phyloP scores from a whole-genome alignment of 2,888 invertebrate species.

The Acronicta leporina region DNA sequence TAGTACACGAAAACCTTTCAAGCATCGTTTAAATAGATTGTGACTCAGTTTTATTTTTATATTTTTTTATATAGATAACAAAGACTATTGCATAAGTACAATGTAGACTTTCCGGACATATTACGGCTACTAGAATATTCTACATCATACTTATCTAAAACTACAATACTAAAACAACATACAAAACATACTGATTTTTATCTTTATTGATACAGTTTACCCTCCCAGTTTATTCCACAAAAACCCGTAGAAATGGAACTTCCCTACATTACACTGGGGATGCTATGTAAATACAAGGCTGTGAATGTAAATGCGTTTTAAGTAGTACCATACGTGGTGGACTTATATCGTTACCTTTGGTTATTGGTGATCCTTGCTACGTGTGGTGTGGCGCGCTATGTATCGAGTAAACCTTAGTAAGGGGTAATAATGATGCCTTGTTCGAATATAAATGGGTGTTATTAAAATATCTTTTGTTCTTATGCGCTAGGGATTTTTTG shows the following conservation, averaged over 20 bases:
- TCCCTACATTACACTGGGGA: slow-evolving; percentile 76
- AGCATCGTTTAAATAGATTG: too few relatives aligned
- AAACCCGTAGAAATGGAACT: slow-evolving; percentile 71
- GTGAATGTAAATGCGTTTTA: slow-evolving; percentile 87
- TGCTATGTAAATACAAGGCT: slow-evolving; percentile 86
- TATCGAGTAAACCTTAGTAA: slow-evolving; percentile 23
- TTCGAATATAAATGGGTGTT: slow-evolving; percentile 24
- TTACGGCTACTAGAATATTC: background rate
- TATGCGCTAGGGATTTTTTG: background rate
- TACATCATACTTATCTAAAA: slow-evolving; percentile 33
- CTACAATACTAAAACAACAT: slow-evolving; percentile 39
- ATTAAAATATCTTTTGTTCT: slow-evolving; percentile 21
- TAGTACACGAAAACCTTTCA: too few relatives aligned
- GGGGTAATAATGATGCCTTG: slow-evolving; percentile 25
- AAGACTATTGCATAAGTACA: too few relatives aligned
- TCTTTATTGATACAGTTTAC: slow-evolving; percentile 60
- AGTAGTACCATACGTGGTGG: slow-evolving; percentile 76
- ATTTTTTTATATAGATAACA: too few relatives aligned
- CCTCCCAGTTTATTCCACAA: slow-evolving; percentile 59
- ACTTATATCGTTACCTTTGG: slow-evolving; percentile 61
- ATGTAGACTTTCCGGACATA: background rate
- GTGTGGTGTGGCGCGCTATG: slow-evolving; percentile 47
- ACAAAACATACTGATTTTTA: slow-evolving; percentile 51
- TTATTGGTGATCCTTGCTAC: slow-evolving; percentile 58
- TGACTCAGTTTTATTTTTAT: too few relatives aligned